These are phyloP conservation scores for Thaumatotibia leucotreta DNA, from an alignment of 1,140 invertebrate genomes.

Conservation along the genomic window DNA sequence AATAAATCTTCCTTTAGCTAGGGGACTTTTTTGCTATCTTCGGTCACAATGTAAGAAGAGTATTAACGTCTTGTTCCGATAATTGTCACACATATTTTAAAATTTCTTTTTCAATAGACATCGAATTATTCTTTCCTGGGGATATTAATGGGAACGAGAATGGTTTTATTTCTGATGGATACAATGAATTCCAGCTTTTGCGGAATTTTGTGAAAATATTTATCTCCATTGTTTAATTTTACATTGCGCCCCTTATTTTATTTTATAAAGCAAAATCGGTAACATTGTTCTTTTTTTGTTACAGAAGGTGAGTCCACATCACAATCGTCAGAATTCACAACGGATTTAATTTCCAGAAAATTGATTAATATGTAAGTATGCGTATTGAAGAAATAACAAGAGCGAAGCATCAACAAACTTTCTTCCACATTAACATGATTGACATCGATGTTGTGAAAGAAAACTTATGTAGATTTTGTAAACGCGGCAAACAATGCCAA, in stretches of 20 bases:
- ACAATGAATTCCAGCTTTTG: slow-evolving; percentile 14
- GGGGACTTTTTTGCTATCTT: slow-evolving; percentile 53
- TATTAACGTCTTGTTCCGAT: slow-evolving; percentile 72
- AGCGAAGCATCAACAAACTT: background rate
- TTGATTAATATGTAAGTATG: background rate
- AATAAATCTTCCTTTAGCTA: slow-evolving; percentile 66
- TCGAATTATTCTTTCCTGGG: slow-evolving; percentile 10
- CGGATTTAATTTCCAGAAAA: background rate
- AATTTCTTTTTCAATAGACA: slow-evolving; percentile 44
- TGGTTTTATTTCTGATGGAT: slow-evolving; percentile 38
- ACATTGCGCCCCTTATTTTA: background rate
- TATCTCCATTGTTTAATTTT: background rate
- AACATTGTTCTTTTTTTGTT: slow-evolving; percentile 51
- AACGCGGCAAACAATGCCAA: slow-evolving; percentile 5
- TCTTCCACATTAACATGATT: background rate
- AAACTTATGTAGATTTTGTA: slow-evolving; percentile 3
- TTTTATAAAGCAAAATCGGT: slow-evolving; percentile 43
- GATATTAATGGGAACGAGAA: slow-evolving; percentile 3
- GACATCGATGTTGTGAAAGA: background rate
- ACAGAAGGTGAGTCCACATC: slow-evolving; percentile 67
- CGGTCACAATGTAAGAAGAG: slow-evolving; percentile 57
- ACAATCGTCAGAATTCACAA: slow-evolving; percentile 15
- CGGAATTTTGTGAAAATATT: background rate
- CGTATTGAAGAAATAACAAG: background rate
- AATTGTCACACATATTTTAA: slow-evolving; percentile 76